phyloP scores from a whole-genome alignment of 2,797 vertebrate genomes.

The Echeneis naucrates region DNA sequence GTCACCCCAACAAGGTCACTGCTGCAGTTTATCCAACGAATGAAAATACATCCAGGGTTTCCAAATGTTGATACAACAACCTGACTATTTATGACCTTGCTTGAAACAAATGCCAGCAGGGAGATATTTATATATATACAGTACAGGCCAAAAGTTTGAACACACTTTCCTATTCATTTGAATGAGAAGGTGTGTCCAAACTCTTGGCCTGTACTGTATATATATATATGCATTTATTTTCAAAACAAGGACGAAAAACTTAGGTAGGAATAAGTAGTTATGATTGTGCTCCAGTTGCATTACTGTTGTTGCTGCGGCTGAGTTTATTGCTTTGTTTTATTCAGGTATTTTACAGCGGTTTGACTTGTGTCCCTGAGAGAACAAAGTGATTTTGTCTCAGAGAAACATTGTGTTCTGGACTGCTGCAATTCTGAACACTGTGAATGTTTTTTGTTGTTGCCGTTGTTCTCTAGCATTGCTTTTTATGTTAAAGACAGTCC shows the following conservation, averaged over 20 bases:
- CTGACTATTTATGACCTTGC: not conserved
- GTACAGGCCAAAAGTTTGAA: no score
- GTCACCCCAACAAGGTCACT: not conserved
- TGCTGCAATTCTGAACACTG: not conserved
- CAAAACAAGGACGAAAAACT: not conserved
- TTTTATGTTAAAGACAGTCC: not conserved
- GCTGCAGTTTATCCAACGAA: not conserved
- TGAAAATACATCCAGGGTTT: not conserved
- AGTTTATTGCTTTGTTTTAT: conserved; percentile 4
- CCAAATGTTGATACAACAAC: not conserved
- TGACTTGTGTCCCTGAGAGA: not conserved
- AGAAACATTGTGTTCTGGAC: not conserved
- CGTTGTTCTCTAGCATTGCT: not conserved
- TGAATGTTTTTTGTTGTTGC: not conserved
- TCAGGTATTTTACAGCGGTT: not conserved
- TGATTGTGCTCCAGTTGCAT: not conserved
- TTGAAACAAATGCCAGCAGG: not conserved
- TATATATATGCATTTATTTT: no score
- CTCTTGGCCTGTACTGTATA: no score
- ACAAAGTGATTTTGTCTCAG: not conserved
- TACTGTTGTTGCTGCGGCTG: not conserved
- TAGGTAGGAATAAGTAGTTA: not conserved
- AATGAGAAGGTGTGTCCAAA: no score
- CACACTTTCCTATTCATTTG: no score
- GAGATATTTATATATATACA: no score